Evolutionary conservation across 2,888 invertebrate genomes (phyloP).

Genomic region (Xestobium rufovillosum): DNA sequence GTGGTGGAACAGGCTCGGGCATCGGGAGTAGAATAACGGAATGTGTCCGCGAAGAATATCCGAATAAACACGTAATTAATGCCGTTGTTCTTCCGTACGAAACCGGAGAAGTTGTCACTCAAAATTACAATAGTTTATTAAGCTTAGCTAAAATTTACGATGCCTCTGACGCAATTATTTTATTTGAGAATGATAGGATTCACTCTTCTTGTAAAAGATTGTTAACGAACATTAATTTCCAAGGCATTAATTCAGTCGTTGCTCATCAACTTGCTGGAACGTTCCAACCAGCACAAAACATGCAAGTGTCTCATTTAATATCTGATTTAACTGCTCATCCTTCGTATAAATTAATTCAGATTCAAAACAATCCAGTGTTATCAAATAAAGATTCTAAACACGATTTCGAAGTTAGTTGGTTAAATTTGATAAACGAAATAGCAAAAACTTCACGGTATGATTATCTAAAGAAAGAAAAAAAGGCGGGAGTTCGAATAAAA

Average conservation of each 20-base stretch:
- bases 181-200: slow-evolving; percentile 47
- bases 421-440: slow-evolving; percentile 19
- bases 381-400: slow-evolving; percentile 27
- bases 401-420: slow-evolving; percentile 42
- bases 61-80: slow-evolving; percentile 42
- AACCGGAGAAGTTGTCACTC: slow-evolving; percentile 47
- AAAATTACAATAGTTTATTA: slow-evolving; percentile 47
- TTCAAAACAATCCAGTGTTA: slow-evolving; percentile 42
- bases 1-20: slow-evolving; percentile 51
- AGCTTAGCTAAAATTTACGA: slow-evolving; percentile 44
- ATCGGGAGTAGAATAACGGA: slow-evolving; percentile 44
- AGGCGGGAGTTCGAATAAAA: not conserved
- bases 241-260: slow-evolving; percentile 44
- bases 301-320: slow-evolving; percentile 33
- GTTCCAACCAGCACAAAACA: slow-evolving; percentile 40
- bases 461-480: slow-evolving; percentile 12
- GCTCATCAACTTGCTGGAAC: slow-evolving; percentile 43
- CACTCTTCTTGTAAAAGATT: slow-evolving; percentile 39
- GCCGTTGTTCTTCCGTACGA: slow-evolving; percentile 44
- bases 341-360: slow-evolving; percentile 43
- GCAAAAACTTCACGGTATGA: slow-evolving; percentile 25
- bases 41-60: slow-evolving; percentile 41
- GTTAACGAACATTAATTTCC: slow-evolving; percentile 32
- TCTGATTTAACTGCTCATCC: slow-evolving; percentile 43
- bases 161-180: slow-evolving; percentile 38